These are phyloP conservation scores for Pachyseris speciosa DNA, from an alignment of 64 coral and sea anemone genomes.

Conservation along the genomic window DNA sequence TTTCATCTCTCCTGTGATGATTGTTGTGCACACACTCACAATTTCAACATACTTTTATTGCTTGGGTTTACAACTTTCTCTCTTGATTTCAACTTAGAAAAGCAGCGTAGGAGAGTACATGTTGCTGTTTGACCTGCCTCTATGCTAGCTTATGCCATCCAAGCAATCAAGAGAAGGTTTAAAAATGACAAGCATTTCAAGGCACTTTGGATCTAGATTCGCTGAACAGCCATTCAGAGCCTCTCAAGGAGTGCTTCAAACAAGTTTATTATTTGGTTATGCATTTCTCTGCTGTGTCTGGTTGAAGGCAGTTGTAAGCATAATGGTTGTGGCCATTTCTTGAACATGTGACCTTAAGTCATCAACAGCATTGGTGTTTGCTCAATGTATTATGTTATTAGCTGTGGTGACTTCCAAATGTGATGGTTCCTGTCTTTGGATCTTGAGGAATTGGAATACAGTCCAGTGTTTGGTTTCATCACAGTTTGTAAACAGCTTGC, in stretches of 20 bases:
- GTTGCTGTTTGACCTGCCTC: neutral
- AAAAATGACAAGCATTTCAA: constrained; percentile 57
- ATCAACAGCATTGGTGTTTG: too few species aligned
- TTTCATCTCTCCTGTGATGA: neutral
- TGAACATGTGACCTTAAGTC: too few species aligned
- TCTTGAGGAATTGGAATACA: too few species aligned
- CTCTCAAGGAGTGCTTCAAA: neutral
- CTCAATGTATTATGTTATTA: too few species aligned
- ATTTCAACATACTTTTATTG: neutral
- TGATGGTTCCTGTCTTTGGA: too few species aligned
- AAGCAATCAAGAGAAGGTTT: constrained; percentile 54
- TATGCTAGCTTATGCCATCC: constrained; percentile 45
- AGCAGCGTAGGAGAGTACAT: neutral
- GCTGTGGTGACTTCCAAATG: too few species aligned
- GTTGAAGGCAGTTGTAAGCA: neutral
- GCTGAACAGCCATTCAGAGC: constrained; percentile 47
- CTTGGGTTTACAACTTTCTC: neutral
- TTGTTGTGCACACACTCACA: neutral
- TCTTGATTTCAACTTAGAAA: neutral
- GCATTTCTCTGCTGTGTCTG: too few species aligned
- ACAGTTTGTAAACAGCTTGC: too few species aligned
- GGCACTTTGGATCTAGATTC: constrained; percentile 28
- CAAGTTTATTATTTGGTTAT: neutral
- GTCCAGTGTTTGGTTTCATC: too few species aligned
- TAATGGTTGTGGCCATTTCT: too few species aligned